phyloP scores from a whole-genome alignment of 2,113 vertebrate species.

The Atractosteus spatula region DNA sequence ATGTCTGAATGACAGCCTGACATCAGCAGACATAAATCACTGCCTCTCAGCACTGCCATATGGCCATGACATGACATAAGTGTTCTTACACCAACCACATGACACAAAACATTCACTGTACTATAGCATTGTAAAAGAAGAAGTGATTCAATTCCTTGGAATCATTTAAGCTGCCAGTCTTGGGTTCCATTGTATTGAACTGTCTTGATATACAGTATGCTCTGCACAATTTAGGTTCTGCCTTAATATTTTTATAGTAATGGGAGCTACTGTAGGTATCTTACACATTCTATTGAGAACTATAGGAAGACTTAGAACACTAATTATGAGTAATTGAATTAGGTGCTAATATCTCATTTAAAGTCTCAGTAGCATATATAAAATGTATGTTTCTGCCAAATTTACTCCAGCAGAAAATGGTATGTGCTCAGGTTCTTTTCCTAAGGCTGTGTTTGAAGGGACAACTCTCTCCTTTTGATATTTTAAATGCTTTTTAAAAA shows the following conservation, averaged over 20 bases:
- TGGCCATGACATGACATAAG: conserved; percentile 31
- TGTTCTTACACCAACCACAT: conserved; percentile 25
- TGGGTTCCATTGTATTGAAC: not conserved
- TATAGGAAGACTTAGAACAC: not conserved
- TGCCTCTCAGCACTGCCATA: conserved; percentile 14
- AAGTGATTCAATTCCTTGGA: not conserved
- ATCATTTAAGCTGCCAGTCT: not conserved
- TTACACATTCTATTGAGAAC: too few species aligned
- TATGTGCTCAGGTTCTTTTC: too few species aligned
- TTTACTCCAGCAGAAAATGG: too few species aligned
- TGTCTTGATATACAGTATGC: not conserved
- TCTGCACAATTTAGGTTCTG: too few species aligned
- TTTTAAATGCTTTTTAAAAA: too few species aligned
- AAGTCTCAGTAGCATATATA: not conserved
- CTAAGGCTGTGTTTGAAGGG: too few species aligned
- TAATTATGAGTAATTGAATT: not conserved
- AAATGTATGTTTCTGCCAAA: too few species aligned
- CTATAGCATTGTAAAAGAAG: conserved; percentile 5
- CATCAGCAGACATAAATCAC: conserved; percentile 23
- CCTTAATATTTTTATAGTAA: too few species aligned
- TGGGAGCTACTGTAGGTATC: not conserved
- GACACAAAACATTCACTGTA: conserved; percentile 24
- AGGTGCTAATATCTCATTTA: not conserved
- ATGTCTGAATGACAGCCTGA: conserved; percentile 13
- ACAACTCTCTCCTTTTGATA: too few species aligned